Evolutionary conservation across 2,113 vertebrate genomes (phyloP).

Genomic region (Uropsilus gracilis): DNA sequence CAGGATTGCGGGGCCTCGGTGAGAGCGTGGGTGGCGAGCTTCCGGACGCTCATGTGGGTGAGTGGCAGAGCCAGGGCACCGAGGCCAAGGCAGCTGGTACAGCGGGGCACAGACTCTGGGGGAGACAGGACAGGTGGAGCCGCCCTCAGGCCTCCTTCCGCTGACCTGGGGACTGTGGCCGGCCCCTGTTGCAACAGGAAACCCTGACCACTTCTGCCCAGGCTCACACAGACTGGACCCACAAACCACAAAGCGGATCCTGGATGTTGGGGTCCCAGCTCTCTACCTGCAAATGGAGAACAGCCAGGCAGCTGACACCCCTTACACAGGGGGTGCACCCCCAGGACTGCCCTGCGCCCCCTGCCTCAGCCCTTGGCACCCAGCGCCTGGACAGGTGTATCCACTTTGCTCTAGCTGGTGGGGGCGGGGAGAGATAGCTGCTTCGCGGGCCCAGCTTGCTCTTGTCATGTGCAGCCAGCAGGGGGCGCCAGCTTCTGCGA

Average conservation of each 20-base stretch:
- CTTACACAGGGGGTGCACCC: neutral
- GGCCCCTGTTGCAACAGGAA: neutral
- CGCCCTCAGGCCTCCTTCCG: neutral
- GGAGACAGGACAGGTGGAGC: too few species aligned
- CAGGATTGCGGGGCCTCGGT: too few species aligned
- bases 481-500: neutral
- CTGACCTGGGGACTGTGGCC: neutral
- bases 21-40: too few species aligned
- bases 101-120: too few species aligned
- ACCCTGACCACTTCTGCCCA: neutral
- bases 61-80: too few species aligned
- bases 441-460: neutral
- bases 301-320: rapidly evolving
- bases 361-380: too few species aligned
- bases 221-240: neutral
- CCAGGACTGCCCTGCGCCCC: neutral
- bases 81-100: too few species aligned
- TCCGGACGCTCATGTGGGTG: too few species aligned
- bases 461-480: neutral
- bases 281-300: neutral
- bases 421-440: neutral
- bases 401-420: neutral
- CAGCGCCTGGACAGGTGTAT: neutral
- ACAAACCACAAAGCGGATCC: too few species aligned
- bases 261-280: neutral